phyloP scores from a whole-genome alignment of 2,113 vertebrate species.

The Gopherus evgoodei region DNA sequence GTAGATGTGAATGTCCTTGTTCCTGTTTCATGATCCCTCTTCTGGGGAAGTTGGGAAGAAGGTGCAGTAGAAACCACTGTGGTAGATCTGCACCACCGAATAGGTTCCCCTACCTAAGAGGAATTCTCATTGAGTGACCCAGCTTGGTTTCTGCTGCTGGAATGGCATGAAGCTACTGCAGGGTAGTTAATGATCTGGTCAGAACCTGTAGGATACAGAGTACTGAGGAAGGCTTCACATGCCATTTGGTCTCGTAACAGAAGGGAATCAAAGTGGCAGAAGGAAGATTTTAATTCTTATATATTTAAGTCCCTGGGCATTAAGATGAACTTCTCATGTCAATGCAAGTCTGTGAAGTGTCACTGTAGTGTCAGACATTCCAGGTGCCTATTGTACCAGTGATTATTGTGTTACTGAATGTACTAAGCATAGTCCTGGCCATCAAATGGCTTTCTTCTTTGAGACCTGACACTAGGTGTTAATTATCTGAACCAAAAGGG shows the following conservation, averaged over 20 bases:
- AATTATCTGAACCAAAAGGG: neutral
- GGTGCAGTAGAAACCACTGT: neutral
- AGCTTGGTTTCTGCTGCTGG: neutral
- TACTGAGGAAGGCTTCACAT: neutral
- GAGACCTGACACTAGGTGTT: slow-evolving; percentile 27
- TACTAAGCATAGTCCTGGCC: slow-evolving; percentile 40
- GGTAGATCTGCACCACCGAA: neutral
- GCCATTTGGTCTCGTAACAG: neutral
- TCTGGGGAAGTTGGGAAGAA: neutral
- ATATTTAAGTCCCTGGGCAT: neutral
- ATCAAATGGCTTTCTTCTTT: slow-evolving; percentile 37
- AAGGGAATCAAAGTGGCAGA: neutral
- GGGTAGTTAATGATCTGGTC: neutral
- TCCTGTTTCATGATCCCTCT: neutral
- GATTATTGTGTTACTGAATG: slow-evolving; percentile 41
- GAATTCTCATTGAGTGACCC: neutral
- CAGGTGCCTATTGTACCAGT: slow-evolving; percentile 49
- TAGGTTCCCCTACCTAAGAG: neutral
- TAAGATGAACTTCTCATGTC: slow-evolving; percentile 14
- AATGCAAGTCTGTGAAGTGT: slow-evolving; percentile 39
- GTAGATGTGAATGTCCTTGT: neutral
- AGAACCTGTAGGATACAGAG: neutral
- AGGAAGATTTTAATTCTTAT: neutral
- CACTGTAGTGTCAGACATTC: slow-evolving; percentile 18
- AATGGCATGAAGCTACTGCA: neutral